phyloP scores from a whole-genome alignment of 1,140 invertebrate species.

The Nebria ingens region DNA sequence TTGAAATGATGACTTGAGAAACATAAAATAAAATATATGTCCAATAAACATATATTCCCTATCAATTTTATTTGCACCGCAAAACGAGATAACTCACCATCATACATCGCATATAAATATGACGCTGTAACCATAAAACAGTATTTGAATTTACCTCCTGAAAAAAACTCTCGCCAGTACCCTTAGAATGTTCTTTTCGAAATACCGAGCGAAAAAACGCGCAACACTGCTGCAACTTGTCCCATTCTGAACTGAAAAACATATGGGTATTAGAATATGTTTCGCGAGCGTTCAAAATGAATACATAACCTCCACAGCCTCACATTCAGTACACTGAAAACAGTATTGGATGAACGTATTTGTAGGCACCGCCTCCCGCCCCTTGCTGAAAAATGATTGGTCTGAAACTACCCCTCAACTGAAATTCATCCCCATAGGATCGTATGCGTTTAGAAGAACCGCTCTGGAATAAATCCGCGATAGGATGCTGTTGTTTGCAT shows the following conservation, averaged over 20 bases:
- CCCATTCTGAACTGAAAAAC: constrained; percentile 7
- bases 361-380: constrained; percentile 28
- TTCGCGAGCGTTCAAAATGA: constrained; percentile 12
- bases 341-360: constrained; percentile 37
- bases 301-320: constrained; percentile 10
- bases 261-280: constrained; percentile 18
- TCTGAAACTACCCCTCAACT: constrained; percentile 30
- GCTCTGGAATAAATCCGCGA: background rate
- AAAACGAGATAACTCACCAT: background rate
- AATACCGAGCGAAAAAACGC: background rate
- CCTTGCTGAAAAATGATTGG: constrained; percentile 30
- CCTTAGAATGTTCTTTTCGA: constrained; percentile 1
- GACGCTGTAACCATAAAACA: background rate
- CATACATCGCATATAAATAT: background rate
- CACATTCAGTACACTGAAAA: constrained; percentile 33
- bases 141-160: constrained; percentile 8
- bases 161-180: background rate
- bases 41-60: too few relatives aligned
- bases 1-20: too few relatives aligned
- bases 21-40: too few relatives aligned
- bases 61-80: background rate
- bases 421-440: constrained; percentile 35
- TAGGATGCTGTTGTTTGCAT: background rate
- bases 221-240: constrained; percentile 7
- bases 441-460: constrained; percentile 21